Conservation (phyloP, 2,888 invertebrate genomes). For the Rhogogaster chlorosoma region DNA sequence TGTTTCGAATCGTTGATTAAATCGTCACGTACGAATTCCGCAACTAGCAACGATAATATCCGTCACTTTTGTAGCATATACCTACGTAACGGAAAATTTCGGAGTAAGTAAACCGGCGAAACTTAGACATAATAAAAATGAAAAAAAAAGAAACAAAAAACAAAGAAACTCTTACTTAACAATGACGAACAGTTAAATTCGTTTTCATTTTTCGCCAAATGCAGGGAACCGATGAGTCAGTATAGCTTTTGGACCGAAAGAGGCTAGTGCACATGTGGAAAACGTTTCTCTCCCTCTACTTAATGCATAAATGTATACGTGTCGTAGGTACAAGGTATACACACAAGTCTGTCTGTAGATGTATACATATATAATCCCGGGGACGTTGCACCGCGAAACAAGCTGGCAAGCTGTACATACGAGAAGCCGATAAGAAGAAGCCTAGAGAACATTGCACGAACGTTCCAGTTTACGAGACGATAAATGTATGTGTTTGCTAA, state of each 20-base stretch:
- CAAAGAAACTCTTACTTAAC: not conserved
- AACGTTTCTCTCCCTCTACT: slow-evolving; percentile 24
- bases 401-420: not conserved
- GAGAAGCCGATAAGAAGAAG: slow-evolving; percentile 30
- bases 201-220: not conserved
- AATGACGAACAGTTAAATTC: not conserved
- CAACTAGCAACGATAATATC: not conserved
- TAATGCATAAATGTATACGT: not conserved
- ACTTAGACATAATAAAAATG: not conserved
- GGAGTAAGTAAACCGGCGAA: not conserved
- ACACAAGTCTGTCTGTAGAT: not conserved
- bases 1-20: not conserved
- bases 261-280: slow-evolving; percentile 21
- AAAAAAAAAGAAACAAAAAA: not conserved
- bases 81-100: slow-evolving; percentile 2
- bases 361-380: not conserved
- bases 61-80: not conserved
- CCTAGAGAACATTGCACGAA: not conserved
- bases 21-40: not conserved
- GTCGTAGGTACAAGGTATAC: not conserved
- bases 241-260: not conserved
- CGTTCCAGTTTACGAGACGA: not conserved
- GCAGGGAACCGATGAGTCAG: slow-evolving; percentile 9
- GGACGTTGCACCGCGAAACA: slow-evolving; percentile 38
- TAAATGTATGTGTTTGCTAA: slow-evolving; percentile 4